Evolutionary conservation across 1,140 invertebrate species (phyloP), one percentile per base, ranked within the genome.

Genomic region (Odontomachus brunneus): DNA sequence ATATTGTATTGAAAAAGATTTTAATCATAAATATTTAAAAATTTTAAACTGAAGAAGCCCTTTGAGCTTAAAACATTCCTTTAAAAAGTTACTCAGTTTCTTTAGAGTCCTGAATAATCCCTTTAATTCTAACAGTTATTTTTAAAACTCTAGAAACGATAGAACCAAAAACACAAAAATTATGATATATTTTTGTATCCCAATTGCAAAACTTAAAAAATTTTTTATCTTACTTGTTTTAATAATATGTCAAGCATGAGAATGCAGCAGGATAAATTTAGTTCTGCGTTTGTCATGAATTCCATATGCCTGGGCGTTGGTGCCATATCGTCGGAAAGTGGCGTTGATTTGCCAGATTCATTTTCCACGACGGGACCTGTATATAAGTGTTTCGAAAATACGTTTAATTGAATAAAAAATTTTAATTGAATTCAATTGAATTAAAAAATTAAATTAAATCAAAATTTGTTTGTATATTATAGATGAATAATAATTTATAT

Each of bases 191-290:
- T 33, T 33, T 33, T 33, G 29, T 33, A 33, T 33, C 5, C 5
- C 29, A 33, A 5, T 3, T 33, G 5, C 5, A 33, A 33, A 33
- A 33, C 29, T 33, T 33, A 15, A 15, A 1, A 0, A 72, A 14
- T 22, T 75, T 53, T 82, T 22, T 11, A 75, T 60, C 66, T 86
- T 85, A 98, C 97, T 95, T 99, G 99, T 95, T 99, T 99, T 3
- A 99, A 94, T 51, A 99, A 93, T 84, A 99, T 97, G 93, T 99
- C 99, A 72, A 99, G 94, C 98, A 99, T 99, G 2, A 99, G 95
- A 83, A 99, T 98, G 92, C 98, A 99, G 90, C 98, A 99, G 3
- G 97, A 97, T 9, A 99, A 94, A 92, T 97, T 97, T 48, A 97
- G 94, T 88, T 97, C 97, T 22, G 95, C 94, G 84, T 96, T 96